Evolutionary conservation across 2,113 vertebrate genomes (phyloP).

Genomic region (Melanocharis versteri): DNA sequence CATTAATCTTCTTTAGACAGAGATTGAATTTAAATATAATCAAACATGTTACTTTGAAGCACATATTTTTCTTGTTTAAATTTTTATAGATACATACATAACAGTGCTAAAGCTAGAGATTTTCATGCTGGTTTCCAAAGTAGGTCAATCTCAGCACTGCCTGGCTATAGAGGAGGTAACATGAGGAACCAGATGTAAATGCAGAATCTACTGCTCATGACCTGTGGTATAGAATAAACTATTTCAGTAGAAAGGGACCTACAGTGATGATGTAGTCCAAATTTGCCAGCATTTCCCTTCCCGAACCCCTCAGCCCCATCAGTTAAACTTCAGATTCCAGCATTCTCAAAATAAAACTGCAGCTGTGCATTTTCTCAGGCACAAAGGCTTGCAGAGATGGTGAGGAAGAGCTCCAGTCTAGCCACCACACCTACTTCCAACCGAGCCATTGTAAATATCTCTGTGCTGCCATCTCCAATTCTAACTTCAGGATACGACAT

Average conservation of each 20-base stretch:
- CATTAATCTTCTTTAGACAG: slow-evolving; percentile 41
- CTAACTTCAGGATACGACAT: background rate
- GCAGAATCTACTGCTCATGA: background rate
- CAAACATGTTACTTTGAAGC: background rate
- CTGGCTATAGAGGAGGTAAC: background rate
- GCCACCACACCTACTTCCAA: background rate
- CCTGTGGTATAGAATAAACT: background rate
- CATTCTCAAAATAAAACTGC: background rate
- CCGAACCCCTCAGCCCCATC: background rate
- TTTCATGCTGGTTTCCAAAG: background rate
- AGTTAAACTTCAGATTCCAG: background rate
- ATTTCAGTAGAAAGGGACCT: background rate
- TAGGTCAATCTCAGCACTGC: background rate
- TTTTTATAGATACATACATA: background rate
- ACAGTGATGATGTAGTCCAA: background rate
- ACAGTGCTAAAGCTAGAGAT: background rate
- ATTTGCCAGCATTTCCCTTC: background rate
- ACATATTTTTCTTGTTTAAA: slow-evolving; percentile 41
- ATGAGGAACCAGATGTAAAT: background rate
- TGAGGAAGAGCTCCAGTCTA: background rate
- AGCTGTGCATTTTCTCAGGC: background rate
- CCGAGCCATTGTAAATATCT: background rate
- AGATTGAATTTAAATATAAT: slow-evolving; percentile 44
- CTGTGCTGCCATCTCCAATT: background rate
- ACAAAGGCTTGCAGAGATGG: background rate